phyloP scores from a whole-genome alignment of 30 jellyfish, hydroid and myxozoan genomes.

The Turritopsis rubra region DNA sequence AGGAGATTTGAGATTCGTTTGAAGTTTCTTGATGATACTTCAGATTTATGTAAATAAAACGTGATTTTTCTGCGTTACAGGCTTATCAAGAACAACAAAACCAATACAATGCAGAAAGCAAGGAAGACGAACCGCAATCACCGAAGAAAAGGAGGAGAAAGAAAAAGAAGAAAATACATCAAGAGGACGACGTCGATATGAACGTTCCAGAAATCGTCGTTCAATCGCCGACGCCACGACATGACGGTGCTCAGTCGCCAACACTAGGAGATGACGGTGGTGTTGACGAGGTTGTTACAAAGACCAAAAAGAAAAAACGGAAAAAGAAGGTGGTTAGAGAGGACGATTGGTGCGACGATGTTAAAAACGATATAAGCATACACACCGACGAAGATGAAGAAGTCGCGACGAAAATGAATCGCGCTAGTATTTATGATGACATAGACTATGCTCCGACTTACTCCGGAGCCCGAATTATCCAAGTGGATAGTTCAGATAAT shows the following conservation, averaged over 20 bases:
- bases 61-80: neutral
- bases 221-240: neutral
- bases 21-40: no score
- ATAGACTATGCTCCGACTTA: neutral
- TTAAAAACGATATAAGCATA: neutral
- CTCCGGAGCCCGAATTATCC: slow-evolving; percentile 1
- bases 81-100: slow-evolving; percentile 1
- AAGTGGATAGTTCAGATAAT: neutral
- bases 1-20: no score
- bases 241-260: slow-evolving; percentile 5
- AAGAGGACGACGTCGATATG: neutral
- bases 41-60: neutral
- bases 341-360: slow-evolving; percentile 10
- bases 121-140: neutral
- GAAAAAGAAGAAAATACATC: slow-evolving; percentile 2
- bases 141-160: neutral
- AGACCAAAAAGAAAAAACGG: slow-evolving; percentile 12
- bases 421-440: neutral
- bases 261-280: neutral
- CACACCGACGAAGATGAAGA: neutral
- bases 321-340: slow-evolving; percentile 17
- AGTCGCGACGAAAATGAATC: neutral
- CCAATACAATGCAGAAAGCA: neutral
- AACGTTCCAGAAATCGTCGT: slow-evolving; percentile 19
- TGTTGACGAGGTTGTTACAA: neutral